These are phyloP conservation scores for Laticauda colubrina DNA, from an alignment of 2,113 vertebrate genomes.

Conservation along the genomic window DNA sequence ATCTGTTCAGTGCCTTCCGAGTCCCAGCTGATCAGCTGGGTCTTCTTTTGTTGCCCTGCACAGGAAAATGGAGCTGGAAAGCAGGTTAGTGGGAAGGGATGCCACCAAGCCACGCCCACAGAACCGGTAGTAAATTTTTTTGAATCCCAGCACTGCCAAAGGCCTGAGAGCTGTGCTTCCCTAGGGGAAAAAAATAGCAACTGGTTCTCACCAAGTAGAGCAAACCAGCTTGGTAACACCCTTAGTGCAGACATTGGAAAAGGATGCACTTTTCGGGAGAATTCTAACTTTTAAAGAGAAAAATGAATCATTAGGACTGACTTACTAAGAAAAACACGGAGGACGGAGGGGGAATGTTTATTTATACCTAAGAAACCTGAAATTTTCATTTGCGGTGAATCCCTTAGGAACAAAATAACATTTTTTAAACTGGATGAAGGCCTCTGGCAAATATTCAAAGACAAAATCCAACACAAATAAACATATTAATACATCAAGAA, in stretches of 20 bases:
- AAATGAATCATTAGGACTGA: background rate
- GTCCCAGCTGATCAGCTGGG: too few relatives aligned
- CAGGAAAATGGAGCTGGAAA: too few relatives aligned
- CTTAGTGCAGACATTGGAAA: background rate
- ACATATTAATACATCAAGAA: constrained; percentile 1
- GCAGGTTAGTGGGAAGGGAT: too few relatives aligned
- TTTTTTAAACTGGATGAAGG: constrained; percentile 50
- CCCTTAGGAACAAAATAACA: constrained; percentile 53
- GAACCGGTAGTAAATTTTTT: too few relatives aligned
- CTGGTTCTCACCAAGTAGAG: background rate
- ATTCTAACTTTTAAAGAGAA: background rate
- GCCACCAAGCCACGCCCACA: too few relatives aligned
- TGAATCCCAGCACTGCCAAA: too few relatives aligned
- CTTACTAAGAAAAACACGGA: background rate
- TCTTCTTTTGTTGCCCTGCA: too few relatives aligned
- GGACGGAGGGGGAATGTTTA: constrained; percentile 26
- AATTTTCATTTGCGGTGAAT: constrained; percentile 42
- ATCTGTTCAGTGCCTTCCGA: too few relatives aligned
- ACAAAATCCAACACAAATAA: constrained; percentile 41
- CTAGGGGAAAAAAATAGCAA: background rate
- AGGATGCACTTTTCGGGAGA: background rate
- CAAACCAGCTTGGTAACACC: background rate
- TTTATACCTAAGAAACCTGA: constrained; percentile 40
- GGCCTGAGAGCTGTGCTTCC: background rate
- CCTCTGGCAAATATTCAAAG: constrained; percentile 36